Evolutionary conservation across 2,888 invertebrate genomes (phyloP).

Genomic region (Tinea trinotella): DNA sequence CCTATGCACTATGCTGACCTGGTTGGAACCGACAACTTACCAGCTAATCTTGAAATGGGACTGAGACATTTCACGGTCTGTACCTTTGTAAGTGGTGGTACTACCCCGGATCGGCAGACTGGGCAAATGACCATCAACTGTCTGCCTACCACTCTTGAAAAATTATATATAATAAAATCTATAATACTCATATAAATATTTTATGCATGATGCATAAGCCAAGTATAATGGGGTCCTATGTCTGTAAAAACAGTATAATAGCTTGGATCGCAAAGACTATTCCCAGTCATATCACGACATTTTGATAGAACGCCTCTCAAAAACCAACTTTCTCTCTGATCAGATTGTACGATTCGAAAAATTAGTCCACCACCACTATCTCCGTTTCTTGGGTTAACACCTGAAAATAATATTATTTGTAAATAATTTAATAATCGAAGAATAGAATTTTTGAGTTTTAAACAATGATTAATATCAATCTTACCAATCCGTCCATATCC

Average conservation of each 20-base stretch:
- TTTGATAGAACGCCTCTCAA: constrained; percentile 56
- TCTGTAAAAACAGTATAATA: constrained; percentile 55
- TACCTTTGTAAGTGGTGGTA: too few species aligned
- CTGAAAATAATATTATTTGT: constrained; percentile 33
- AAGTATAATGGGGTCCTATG: constrained; percentile 54
- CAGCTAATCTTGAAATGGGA: too few species aligned
- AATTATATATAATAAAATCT: too few species aligned
- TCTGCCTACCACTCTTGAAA: too few species aligned
- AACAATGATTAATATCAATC: constrained; percentile 10
- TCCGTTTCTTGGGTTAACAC: constrained; percentile 73
- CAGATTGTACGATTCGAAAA: constrained; percentile 44
- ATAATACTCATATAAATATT: too few species aligned
- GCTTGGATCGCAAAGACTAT: constrained; percentile 40
- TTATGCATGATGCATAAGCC: constrained; percentile 51
- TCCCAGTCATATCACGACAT: constrained; percentile 40
- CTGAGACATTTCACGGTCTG: too few species aligned
- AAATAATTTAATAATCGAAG: too few species aligned
- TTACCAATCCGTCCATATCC: constrained; percentile 69
- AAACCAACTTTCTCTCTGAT: constrained; percentile 52
- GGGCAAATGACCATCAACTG: too few species aligned
- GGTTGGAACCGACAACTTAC: too few species aligned
- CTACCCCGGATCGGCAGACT: too few species aligned
- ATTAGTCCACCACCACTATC: constrained; percentile 76
- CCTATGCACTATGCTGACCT: too few species aligned
- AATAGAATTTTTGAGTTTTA: too few species aligned